Evolutionary conservation across 2,113 vertebrate species (phyloP).

Genomic region (Microtus ochrogaster): DNA sequence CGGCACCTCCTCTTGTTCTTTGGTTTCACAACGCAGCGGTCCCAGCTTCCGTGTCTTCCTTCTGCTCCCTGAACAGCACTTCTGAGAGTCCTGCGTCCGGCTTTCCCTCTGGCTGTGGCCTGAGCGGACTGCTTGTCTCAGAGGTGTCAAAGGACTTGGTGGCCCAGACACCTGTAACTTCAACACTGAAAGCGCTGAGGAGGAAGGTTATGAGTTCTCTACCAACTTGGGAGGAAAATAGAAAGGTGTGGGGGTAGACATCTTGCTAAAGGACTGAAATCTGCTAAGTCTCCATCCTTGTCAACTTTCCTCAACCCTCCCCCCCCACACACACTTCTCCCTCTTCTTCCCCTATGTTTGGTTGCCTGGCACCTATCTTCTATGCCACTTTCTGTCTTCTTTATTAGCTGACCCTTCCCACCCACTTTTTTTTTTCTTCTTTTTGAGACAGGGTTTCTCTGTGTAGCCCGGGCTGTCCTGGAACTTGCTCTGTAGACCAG

Average conservation of each 20-base stretch:
- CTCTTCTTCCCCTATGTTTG: not conserved
- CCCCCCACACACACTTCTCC: accelerated
- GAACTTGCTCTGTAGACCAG: not conserved
- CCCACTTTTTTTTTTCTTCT: not conserved
- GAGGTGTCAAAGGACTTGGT: not conserved
- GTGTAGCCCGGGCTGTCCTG: not conserved
- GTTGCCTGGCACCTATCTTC: not conserved
- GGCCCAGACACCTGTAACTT: not conserved
- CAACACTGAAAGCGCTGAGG: not conserved
- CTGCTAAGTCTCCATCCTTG: not conserved
- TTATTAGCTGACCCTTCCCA: not conserved
- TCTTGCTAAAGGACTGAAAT: not conserved
- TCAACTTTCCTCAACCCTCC: not conserved
- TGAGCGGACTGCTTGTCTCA: not conserved
- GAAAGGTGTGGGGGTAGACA: not conserved
- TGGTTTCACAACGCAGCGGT: not conserved
- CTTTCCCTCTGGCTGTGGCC: not conserved
- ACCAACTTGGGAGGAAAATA: not conserved
- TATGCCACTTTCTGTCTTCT: not conserved
- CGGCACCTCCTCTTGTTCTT: constrained; percentile 1
- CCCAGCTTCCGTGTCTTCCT: not conserved
- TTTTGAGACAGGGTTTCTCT: not conserved
- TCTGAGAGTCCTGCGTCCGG: not conserved
- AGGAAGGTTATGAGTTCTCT: not conserved
- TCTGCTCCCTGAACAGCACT: not conserved